Conservation (phyloP, 2,113 vertebrate genomes). For the Pandion haliaetus region DNA sequence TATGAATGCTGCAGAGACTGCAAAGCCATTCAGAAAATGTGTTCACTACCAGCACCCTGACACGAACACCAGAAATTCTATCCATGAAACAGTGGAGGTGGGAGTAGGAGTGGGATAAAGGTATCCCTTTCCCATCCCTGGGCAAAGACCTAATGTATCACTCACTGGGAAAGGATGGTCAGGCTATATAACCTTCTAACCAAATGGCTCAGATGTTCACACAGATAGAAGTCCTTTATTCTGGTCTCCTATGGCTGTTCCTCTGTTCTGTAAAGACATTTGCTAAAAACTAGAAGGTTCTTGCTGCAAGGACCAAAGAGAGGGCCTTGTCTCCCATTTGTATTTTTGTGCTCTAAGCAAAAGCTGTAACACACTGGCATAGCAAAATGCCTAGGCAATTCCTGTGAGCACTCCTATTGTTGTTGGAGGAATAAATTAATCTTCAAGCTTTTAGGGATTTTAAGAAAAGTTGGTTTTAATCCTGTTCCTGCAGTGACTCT, state of each 20-base stretch:
- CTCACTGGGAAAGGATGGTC: neutral
- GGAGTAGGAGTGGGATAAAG: neutral
- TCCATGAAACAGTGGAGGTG: neutral
- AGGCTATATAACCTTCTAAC: neutral
- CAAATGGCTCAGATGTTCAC: neutral
- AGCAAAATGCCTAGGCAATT: neutral
- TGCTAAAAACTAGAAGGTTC: neutral
- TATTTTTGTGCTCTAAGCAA: neutral
- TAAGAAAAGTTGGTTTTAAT: neutral
- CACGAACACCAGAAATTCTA: neutral
- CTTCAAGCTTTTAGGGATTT: neutral
- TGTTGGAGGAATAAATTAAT: neutral
- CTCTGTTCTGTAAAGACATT: neutral
- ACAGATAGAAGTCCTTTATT: neutral
- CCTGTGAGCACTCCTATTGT: neutral
- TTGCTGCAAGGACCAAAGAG: neutral
- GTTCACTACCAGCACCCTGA: neutral
- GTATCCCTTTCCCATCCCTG: neutral
- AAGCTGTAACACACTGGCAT: neutral
- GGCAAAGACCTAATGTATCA: neutral
- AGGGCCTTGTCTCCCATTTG: neutral
- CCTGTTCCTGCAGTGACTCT: neutral
- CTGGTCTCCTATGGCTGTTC: neutral
- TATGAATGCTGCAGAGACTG: neutral
- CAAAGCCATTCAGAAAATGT: neutral